A percentile compares a stretch with the other conserved stretches of the same genome.
phyloP scores from a whole-genome alignment of 2,113 vertebrate species.

The Anguilla japonica region DNA sequence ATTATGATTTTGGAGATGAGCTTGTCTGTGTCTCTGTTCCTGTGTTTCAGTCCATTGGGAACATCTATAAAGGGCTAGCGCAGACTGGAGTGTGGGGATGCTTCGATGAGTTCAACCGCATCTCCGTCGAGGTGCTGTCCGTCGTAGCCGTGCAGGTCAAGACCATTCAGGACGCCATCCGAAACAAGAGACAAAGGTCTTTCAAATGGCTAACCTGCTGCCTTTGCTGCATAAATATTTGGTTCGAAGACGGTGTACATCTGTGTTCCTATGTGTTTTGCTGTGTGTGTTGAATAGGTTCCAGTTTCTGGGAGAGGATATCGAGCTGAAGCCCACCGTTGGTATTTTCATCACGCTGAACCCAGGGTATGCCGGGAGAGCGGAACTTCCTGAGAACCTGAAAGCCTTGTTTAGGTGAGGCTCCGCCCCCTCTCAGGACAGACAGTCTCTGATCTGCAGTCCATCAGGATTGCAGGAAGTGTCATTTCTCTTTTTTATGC shows the following conservation, averaged over 20 bases:
- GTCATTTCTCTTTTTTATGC: background rate
- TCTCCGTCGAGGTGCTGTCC: constrained; percentile 73
- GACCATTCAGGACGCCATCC: constrained; percentile 69
- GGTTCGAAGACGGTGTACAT: background rate
- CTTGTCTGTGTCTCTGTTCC: background rate
- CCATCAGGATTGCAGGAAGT: background rate
- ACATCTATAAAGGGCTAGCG: constrained; percentile 74
- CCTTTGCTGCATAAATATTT: background rate
- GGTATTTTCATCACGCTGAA: constrained; percentile 79
- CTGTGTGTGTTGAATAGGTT: constrained; percentile 54
- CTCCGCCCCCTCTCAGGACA: background rate
- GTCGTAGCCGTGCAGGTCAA: constrained; percentile 74
- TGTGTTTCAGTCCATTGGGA: constrained; percentile 63
- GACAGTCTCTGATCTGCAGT: background rate
- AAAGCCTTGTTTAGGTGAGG: constrained; percentile 70
- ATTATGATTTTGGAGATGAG: background rate
- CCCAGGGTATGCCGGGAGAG: constrained; percentile 71
- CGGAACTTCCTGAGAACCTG: constrained; percentile 75
- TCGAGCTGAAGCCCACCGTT: constrained; percentile 67
- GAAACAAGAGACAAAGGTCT: constrained; percentile 73
- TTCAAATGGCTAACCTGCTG: background rate
- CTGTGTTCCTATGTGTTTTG: constrained; percentile 1
- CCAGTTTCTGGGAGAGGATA: constrained; percentile 66
- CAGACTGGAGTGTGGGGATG: constrained; percentile 71
- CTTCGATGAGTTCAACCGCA: constrained; percentile 74